Conservation (phyloP, 2,888 invertebrate species). For the Cyclophora albipunctata region DNA sequence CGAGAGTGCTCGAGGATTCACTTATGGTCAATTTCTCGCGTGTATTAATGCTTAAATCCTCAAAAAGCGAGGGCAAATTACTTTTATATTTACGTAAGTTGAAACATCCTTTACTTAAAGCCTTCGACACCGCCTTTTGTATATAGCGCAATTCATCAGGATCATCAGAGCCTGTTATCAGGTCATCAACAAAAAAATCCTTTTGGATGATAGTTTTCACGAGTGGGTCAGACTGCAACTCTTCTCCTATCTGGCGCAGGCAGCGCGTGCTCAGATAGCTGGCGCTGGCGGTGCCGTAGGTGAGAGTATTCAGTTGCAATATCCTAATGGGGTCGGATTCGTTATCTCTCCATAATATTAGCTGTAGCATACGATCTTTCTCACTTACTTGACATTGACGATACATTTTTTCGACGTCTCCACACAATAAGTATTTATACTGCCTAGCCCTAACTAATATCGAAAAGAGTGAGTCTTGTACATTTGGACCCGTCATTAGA, state of each 20-base stretch:
- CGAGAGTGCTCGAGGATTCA: constrained; percentile 19
- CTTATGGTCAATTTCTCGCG: constrained; percentile 12
- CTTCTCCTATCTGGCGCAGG: too few relatives aligned
- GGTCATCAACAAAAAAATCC: too few relatives aligned
- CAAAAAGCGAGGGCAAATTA: too few relatives aligned
- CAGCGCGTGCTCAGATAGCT: too few relatives aligned
- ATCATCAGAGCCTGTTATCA: too few relatives aligned
- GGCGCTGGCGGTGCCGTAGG: constrained; percentile 14
- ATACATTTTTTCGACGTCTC: constrained; percentile 7
- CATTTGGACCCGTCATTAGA: constrained; percentile 9
- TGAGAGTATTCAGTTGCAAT: constrained; percentile 5
- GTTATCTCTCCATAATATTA: constrained; percentile 12
- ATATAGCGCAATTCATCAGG: too few relatives aligned
- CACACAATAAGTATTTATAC: constrained; percentile 8
- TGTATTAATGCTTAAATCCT: not conserved
- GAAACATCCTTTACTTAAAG: too few relatives aligned
- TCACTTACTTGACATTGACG: not conserved
- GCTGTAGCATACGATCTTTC: not conserved
- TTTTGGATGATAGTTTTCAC: too few relatives aligned
- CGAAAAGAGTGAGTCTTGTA: constrained; percentile 10
- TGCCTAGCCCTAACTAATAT: constrained; percentile 9
- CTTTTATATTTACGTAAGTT: too few relatives aligned
- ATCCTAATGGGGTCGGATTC: not conserved
- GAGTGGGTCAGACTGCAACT: too few relatives aligned
- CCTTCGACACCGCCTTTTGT: too few relatives aligned